Evolutionary conservation across 2,888 invertebrate genomes (phyloP).

Genomic region (Isoperla grammatica): DNA sequence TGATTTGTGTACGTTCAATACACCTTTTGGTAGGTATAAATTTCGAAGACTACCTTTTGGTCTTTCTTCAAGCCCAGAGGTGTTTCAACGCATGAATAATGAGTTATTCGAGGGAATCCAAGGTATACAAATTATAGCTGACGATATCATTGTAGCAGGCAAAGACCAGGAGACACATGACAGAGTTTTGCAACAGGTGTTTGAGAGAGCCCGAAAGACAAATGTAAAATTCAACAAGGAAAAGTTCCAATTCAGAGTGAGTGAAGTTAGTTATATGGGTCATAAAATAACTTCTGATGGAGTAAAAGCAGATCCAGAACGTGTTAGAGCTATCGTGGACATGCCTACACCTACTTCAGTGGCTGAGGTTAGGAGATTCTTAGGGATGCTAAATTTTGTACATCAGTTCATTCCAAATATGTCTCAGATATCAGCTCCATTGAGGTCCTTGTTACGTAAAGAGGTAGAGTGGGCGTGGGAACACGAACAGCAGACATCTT

Average conservation of each 20-base stretch:
- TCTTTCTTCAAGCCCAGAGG: background rate
- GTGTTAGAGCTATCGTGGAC: constrained; percentile 12
- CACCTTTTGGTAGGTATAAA: background rate
- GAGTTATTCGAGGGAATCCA: background rate
- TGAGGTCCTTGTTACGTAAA: background rate
- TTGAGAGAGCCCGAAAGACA: background rate
- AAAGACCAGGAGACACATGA: background rate
- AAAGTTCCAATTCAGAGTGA: background rate
- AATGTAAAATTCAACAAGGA: background rate
- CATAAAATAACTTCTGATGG: constrained; percentile 19
- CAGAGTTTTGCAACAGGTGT: background rate
- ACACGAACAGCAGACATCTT: background rate
- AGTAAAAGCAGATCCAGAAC: constrained; percentile 19
- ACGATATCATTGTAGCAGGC: background rate
- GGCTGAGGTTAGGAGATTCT: constrained; percentile 31
- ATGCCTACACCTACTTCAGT: background rate
- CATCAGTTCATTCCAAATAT: constrained; percentile 34
- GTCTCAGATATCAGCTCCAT: background rate
- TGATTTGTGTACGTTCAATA: background rate
- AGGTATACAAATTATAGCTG: background rate
- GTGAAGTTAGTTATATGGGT: constrained; percentile 13
- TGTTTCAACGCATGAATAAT: background rate
- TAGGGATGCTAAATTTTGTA: constrained; percentile 36
- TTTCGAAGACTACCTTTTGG: background rate
- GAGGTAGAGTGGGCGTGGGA: background rate